Evolutionary conservation across 2,113 vertebrate species (phyloP), one percentile per base, ranked within the genome.

Genomic region (Platysternon megacephalum): DNA sequence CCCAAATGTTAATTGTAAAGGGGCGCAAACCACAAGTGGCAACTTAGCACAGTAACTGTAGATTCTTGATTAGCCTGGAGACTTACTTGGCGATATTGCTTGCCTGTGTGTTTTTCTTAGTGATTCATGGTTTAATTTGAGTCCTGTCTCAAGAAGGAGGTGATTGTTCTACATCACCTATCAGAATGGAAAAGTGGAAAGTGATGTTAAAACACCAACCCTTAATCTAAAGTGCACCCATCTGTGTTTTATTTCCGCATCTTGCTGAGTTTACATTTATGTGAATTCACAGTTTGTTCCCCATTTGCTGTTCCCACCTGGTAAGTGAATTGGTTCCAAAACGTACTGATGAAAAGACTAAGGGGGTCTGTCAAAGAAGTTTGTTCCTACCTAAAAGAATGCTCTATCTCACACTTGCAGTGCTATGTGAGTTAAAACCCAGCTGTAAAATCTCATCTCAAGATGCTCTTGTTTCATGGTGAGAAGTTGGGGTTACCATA

Each of bases 251-350:
- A 93, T 97, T 98, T 97, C 94, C 95, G 89, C 97, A 92, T 97
- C 96, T 95, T 97, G 91, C 96, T 97, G 96, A 96, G 95, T 97
- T 97, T 96, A 95, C 90, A 96, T 90, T 95, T 93, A 96, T 82
- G 97, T 95, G 96, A 96, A 95, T 97, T 97, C 96, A 97, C 97
- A 97, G 72, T 97, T 97, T 96, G 95, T 95, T 97, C 93, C 91
- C 90, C 90, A 82, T 98, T 98, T 97, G 94, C 90, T 94, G 53
- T 93, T 97, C 95, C 97, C 97, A 97, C 97, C 93, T 97, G 97
- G 95, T 97, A 88, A 97, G 93, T 92, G 94, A 97, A 96, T 85
- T 92, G 86, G 81, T 97, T 97, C 94, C 95, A 96, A 97, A 95
- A 48, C 32, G 91, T 74, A 80, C 93, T 91, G 89, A 94, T 91